Base-by-base conservation (phyloP, 2,888 invertebrate species). In the Pammene fasciana region DNA sequence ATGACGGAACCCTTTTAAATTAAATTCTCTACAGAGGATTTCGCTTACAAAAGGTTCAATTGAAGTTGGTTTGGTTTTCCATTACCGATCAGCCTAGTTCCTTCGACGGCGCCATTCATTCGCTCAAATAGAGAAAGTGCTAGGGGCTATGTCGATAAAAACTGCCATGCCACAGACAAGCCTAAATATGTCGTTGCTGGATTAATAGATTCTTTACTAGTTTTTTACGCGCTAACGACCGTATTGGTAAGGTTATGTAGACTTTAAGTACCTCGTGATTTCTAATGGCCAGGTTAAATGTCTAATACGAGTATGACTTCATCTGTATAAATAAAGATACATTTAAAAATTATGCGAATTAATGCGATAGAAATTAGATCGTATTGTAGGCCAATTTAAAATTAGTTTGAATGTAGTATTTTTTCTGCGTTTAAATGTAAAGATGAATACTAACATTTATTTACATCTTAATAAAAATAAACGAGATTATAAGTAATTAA, bases 111-210 rank as follows among this genome's bases (percentile, higher is more conserved):
- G 56, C 64, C 62, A 68, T 64, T 67, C 68, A 68, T 64, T 64
- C 57, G 56, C 13, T 68, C 62, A 62, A 41, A 38, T 68, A 57
- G 68, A 68, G 67, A 68, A 68, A 68, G 68, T 68, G 68, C 57
- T 50, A 68, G 57, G 43, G 38, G 57, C 56, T 62, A 68, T 68
- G 62, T 46, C 43, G 36, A 43, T 16, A 68, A 68, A 68, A 68
- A 68, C 34, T 26, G 16, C 64, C 38, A 45, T 46, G 54, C 36
- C n/a, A 48, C 36, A 61, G 54, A 55, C 55, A 67, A 56, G 48
- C 67, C 55, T 67, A 55, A 67, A 62, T 67, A 67, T 68, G 68
- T 57, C 64, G 43, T 62, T 50, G 64, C 18, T 36, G 41, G 64
- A 55, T 62, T 64, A 62, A 68, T 57, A 62, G 14, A 68, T 68